A percentile compares a stretch with the other conserved stretches of the same genome.
phyloP scores from a whole-genome alignment of 2,888 invertebrate genomes.

The Criorhina ranunculi region DNA sequence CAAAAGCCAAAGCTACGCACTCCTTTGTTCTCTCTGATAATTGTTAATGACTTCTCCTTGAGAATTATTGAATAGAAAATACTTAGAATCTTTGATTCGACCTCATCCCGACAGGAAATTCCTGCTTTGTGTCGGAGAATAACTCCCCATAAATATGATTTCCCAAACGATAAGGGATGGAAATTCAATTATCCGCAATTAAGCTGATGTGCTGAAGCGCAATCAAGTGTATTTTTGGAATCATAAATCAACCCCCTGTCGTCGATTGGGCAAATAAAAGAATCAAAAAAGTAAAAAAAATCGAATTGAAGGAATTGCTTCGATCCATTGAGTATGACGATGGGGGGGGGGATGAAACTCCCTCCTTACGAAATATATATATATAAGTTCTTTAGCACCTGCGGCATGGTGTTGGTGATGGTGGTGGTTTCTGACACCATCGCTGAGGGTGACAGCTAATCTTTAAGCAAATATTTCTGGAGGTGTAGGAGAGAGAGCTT shows the following conservation, averaged over 20 bases:
- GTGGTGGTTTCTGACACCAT: constrained; percentile 41
- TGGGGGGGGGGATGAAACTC: background rate
- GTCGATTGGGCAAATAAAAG: constrained; percentile 51
- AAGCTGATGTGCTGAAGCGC: constrained; percentile 74
- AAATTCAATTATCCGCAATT: constrained; percentile 75
- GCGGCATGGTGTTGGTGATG: constrained; percentile 10
- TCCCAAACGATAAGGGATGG: constrained; percentile 50
- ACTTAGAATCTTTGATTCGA: constrained; percentile 20
- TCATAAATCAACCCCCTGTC: constrained; percentile 73
- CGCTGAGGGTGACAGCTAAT: constrained; percentile 71
- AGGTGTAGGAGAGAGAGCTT: background rate
- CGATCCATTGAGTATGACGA: background rate
- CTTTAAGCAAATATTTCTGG: constrained; percentile 48
- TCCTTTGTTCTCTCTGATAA: constrained; percentile 39
- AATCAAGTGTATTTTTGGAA: constrained; percentile 74
- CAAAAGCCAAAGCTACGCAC: constrained; percentile 41
- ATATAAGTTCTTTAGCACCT: constrained; percentile 66
- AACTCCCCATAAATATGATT: constrained; percentile 52
- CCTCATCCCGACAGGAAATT: background rate
- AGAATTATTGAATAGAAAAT: constrained; percentile 6
- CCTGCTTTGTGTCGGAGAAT: constrained; percentile 11
- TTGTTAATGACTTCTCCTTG: constrained; percentile 32
- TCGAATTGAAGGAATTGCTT: constrained; percentile 61
- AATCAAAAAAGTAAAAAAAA: constrained; percentile 47
- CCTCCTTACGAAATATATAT: constrained; percentile 22